phyloP scores from a whole-genome alignment of 2,113 vertebrate genomes.

The Eulacestoma nigropectus region DNA sequence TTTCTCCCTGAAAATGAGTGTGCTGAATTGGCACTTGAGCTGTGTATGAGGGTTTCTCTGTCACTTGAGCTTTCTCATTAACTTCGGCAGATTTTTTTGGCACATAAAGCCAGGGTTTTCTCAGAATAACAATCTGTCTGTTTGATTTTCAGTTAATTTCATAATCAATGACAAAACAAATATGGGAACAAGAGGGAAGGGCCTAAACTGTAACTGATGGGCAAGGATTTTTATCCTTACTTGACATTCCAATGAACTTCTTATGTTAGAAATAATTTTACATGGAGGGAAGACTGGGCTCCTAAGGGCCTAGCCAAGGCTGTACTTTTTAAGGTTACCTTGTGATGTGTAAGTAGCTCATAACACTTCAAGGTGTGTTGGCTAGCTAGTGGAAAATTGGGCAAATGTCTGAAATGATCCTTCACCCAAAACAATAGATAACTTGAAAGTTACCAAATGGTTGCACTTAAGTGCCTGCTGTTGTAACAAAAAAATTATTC shows the following conservation, averaged over 20 bases:
- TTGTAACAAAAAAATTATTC: neutral
- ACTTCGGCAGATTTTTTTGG: neutral
- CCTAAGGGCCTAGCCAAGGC: neutral
- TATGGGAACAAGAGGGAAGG: rapidly evolving
- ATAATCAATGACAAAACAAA: neutral
- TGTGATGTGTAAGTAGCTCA: neutral
- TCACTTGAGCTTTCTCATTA: neutral
- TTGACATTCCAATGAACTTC: neutral
- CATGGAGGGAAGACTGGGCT: neutral
- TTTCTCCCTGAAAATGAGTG: neutral
- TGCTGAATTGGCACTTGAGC: neutral
- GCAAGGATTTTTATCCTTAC: neutral
- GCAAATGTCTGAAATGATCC: neutral
- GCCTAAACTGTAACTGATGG: neutral
- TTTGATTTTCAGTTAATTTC: neutral
- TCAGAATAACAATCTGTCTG: neutral
- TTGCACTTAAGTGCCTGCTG: rapidly evolving
- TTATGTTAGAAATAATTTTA: neutral
- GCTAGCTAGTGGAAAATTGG: neutral
- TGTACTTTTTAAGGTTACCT: neutral
- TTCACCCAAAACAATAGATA: neutral
- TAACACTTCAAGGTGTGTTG: neutral
- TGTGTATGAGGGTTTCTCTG: neutral
- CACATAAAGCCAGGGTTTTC: neutral
- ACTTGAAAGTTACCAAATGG: neutral